A percentile compares a stretch with the other conserved stretches of the same genome.
Evolutionary conservation across 1,140 invertebrate species (phyloP).

Genomic region (Trachelipus rathkii): DNA sequence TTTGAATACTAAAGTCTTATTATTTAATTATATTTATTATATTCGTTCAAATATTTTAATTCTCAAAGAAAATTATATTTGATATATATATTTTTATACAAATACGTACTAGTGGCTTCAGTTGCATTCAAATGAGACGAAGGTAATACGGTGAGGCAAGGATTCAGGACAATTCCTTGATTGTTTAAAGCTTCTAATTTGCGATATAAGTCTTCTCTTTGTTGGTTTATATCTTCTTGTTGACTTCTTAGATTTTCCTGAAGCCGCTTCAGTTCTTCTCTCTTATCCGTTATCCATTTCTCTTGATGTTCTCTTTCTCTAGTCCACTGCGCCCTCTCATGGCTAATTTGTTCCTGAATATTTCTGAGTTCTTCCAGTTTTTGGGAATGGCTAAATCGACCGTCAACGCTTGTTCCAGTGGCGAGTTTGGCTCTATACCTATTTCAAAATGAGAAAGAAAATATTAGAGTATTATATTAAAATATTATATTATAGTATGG

Average conservation of each 20-base stretch:
- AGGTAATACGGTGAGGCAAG: slow-evolving; percentile 47
- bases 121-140: background rate
- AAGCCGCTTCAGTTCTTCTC: slow-evolving; percentile 56
- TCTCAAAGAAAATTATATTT: too few relatives aligned
- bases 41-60: too few relatives aligned
- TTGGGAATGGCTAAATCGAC: slow-evolving; percentile 44
- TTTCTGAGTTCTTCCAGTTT: slow-evolving; percentile 69
- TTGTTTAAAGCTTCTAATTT: slow-evolving; percentile 71
- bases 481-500: too few relatives aligned
- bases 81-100: too few relatives aligned
- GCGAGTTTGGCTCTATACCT: background rate
- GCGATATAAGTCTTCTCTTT: slow-evolving; percentile 78
- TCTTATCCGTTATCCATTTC: slow-evolving; percentile 62
- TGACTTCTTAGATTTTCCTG: slow-evolving; percentile 66
- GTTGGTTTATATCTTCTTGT: slow-evolving; percentile 75
- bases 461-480: too few relatives aligned
- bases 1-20: too few relatives aligned
- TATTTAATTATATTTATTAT: too few relatives aligned
- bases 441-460: too few relatives aligned
- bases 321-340: slow-evolving; percentile 73
- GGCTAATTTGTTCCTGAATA: slow-evolving; percentile 69
- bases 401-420: slow-evolving; percentile 33
- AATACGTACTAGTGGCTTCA: background rate
- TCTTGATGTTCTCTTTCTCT: slow-evolving; percentile 57
- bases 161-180: slow-evolving; percentile 61